These are phyloP conservation scores for Polypterus senegalus DNA, from an alignment of 2,113 vertebrate species.

Conservation along the genomic window DNA sequence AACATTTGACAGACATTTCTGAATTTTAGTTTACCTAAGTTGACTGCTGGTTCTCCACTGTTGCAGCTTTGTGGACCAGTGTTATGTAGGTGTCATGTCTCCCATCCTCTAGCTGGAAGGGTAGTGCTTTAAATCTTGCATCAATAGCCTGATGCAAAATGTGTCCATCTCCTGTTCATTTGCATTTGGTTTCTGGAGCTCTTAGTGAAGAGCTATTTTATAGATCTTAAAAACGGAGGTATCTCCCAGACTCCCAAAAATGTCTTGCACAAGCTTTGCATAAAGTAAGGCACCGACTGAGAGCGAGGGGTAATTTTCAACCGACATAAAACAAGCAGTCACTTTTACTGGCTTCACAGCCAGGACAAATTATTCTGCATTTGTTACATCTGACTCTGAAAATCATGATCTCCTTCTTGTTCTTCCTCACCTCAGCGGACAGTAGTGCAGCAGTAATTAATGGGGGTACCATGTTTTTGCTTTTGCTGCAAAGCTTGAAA, in stretches of 20 bases:
- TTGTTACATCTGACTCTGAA: conserved; percentile 6
- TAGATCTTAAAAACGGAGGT: not conserved
- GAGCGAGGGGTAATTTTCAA: conserved; percentile 1
- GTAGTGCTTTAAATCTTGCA: too few species aligned
- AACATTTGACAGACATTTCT: too few species aligned
- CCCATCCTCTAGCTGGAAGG: too few species aligned
- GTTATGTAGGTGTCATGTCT: too few species aligned
- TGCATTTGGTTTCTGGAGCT: not conserved
- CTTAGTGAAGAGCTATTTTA: not conserved
- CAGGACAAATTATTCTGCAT: not conserved
- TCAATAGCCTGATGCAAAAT: too few species aligned
- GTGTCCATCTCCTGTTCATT: not conserved
- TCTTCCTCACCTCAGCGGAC: conserved; percentile 11
- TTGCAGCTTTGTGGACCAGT: too few species aligned
- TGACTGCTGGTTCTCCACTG: too few species aligned
- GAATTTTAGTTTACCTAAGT: too few species aligned
- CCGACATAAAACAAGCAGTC: not conserved
- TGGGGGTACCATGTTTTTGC: conserved; percentile 14
- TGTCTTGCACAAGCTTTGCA: conserved; percentile 7
- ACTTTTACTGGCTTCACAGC: conserved; percentile 5
- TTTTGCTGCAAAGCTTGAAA: conserved; percentile 10
- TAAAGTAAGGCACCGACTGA: conserved; percentile 3
- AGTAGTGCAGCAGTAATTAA: conserved; percentile 12
- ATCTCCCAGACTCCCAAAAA: not conserved
- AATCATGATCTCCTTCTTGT: conserved; percentile 11